A percentile compares a stretch with the other conserved stretches of the same genome.
These are phyloP conservation scores for Tetramorium simillimum DNA, from an alignment of 1,140 invertebrate genomes.

Conservation along the genomic window DNA sequence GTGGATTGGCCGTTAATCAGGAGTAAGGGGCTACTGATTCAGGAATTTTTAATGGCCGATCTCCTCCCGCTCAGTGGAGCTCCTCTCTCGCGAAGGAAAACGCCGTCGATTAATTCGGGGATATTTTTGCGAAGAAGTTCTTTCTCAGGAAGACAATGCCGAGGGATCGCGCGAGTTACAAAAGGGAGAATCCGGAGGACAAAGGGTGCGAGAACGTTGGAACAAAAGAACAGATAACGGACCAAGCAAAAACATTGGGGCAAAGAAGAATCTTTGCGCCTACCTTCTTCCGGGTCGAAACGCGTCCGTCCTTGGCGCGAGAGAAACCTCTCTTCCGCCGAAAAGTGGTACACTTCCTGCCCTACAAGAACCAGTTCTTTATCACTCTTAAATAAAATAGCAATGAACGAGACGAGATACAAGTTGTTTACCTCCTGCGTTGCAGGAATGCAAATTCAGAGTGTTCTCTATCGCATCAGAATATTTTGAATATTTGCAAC, in stretches of 20 bases:
- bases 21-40: conserved; percentile 70
- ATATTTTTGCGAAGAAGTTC: conserved; percentile 67
- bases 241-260: conserved; percentile 73
- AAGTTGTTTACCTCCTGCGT: not conserved
- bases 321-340: conserved; percentile 59
- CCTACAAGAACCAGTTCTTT: conserved; percentile 18
- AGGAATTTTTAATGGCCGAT: conserved; percentile 76
- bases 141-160: conserved; percentile 70
- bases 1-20: conserved; percentile 73
- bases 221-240: conserved; percentile 78
- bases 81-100: conserved; percentile 51
- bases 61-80: not conserved
- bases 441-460: not conserved
- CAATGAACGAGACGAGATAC: not conserved
- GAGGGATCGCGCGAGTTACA: conserved; percentile 67
- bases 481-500: not conserved
- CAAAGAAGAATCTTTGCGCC: conserved; percentile 29
- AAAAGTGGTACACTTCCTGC: conserved; percentile 23
- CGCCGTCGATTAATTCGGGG: conserved; percentile 75
- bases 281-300: conserved; percentile 34
- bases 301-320: conserved; percentile 55
- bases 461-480: not conserved
- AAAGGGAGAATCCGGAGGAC: conserved; percentile 74
- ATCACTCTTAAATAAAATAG: conserved; percentile 4
- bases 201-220: conserved; percentile 76